These are phyloP conservation scores for Pangasius macronema DNA, from an alignment of 2,797 vertebrate species.

Conservation along the genomic window DNA sequence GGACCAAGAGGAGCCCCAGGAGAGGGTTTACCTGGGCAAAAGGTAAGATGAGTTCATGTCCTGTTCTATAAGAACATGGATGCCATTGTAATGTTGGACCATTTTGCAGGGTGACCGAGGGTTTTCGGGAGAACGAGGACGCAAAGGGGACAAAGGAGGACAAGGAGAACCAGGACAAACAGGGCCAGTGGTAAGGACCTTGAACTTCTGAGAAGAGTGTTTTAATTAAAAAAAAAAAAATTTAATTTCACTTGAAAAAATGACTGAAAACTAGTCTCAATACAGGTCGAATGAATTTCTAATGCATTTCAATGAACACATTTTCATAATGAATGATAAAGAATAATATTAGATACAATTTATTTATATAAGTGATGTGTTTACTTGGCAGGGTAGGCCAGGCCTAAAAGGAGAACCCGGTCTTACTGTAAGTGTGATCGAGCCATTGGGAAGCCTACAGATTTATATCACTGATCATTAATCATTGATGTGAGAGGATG, in stretches of 20 bases:
- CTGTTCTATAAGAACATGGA: not conserved
- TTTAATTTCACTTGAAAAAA: not conserved
- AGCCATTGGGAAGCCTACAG: not conserved
- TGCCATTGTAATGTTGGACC: not conserved
- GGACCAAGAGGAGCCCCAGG: constrained; percentile 80
- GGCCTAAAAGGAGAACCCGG: constrained; percentile 84
- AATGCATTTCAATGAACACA: too few species aligned
- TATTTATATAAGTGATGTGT: not conserved
- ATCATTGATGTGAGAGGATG: not conserved
- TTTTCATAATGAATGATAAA: not conserved
- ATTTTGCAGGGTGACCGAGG: constrained; percentile 80
- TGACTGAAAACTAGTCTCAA: not conserved
- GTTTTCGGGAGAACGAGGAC: constrained; percentile 77
- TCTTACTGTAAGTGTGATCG: constrained; percentile 76
- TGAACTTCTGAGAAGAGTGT: not conserved
- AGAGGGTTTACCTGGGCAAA: constrained; percentile 78
- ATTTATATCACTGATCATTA: not conserved
- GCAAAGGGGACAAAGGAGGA: constrained; percentile 79
- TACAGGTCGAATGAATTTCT: not conserved
- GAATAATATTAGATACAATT: too few species aligned
- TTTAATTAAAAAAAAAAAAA: not conserved
- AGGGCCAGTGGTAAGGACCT: constrained; percentile 69
- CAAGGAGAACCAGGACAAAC: constrained; percentile 72
- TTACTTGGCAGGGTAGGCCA: constrained; percentile 70
- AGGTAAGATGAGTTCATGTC: constrained; percentile 68